Evolutionary conservation across 1,140 invertebrate genomes (phyloP).

Genomic region (Kradibia gibbosae): DNA sequence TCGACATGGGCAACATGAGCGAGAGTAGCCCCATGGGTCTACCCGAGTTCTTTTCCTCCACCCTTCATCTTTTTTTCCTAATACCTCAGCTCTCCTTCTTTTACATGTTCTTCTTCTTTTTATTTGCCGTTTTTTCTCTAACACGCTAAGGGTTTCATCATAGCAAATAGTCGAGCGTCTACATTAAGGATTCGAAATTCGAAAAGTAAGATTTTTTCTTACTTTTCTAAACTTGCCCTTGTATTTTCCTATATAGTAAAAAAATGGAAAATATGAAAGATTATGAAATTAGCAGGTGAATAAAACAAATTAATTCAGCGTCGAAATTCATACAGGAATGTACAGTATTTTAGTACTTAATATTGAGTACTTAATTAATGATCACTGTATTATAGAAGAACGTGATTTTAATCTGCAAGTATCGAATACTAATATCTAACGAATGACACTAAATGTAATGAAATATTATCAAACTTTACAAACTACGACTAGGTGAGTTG

Average conservation of each 20-base stretch:
- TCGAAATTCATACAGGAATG: background rate
- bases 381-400: too few relatives aligned
- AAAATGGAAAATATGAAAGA: background rate
- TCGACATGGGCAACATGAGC: conserved; percentile 49
- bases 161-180: conserved; percentile 30
- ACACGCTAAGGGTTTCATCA: background rate
- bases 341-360: too few relatives aligned
- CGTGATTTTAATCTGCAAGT: too few relatives aligned
- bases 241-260: background rate
- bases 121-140: background rate
- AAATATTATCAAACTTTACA: too few relatives aligned
- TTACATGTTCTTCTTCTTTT: background rate
- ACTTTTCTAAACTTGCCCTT: background rate
- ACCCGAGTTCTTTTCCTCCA: background rate
- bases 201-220: background rate
- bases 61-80: background rate
- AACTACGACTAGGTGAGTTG: too few relatives aligned
- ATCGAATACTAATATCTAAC: too few relatives aligned
- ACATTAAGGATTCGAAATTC: conserved; percentile 17
- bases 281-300: background rate
- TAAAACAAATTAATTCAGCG: background rate
- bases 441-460: too few relatives aligned
- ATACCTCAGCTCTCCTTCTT: too few relatives aligned
- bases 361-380: too few relatives aligned
- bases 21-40: conserved; percentile 48